These are phyloP conservation scores for Drosophila bifasciata DNA, from an alignment of 1,140 invertebrate species.

Conservation along the genomic window DNA sequence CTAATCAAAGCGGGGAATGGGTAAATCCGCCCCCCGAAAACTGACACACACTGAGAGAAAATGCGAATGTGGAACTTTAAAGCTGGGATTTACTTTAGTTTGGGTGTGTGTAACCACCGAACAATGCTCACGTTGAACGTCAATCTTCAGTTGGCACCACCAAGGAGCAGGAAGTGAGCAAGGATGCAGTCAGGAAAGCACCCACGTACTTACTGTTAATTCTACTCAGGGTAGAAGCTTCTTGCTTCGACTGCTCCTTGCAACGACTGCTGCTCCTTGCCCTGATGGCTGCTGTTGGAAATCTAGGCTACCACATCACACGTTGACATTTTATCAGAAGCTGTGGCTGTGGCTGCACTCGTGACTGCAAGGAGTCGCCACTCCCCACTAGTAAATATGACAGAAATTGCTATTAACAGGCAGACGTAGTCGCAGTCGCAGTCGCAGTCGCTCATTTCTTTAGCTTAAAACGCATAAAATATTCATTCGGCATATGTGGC, in stretches of 20 bases:
- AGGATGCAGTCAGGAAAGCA: constrained; percentile 16
- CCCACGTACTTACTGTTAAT: constrained; percentile 29
- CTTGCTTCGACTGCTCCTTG: not conserved
- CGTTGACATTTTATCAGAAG: constrained; percentile 66
- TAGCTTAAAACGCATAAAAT: constrained; percentile 57
- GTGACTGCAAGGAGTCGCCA: constrained; percentile 45
- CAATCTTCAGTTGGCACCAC: constrained; percentile 1
- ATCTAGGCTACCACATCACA: constrained; percentile 59
- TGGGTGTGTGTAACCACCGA: constrained; percentile 4
- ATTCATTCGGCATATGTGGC: constrained; percentile 64
- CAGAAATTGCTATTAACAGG: constrained; percentile 73
- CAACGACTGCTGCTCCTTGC: not conserved
- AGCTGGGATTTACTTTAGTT: constrained; percentile 4
- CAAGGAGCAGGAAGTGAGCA: not conserved
- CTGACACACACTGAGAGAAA: constrained; percentile 15
- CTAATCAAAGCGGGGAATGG: constrained; percentile 22
- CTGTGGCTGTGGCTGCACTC: constrained; percentile 25
- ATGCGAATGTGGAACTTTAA: too few species aligned
- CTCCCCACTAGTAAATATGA: constrained; percentile 65
- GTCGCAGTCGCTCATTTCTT: constrained; percentile 34
- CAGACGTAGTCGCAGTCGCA: constrained; percentile 19
- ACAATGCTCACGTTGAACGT: too few species aligned
- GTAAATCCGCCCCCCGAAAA: constrained; percentile 10
- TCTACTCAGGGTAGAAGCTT: not conserved
- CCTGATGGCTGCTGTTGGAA: constrained; percentile 18